A percentile compares a stretch with the other conserved stretches of the same genome.
These are phyloP conservation scores for Blomia tropicalis DNA, from an alignment of 2,888 invertebrate genomes.

Conservation along the genomic window DNA sequence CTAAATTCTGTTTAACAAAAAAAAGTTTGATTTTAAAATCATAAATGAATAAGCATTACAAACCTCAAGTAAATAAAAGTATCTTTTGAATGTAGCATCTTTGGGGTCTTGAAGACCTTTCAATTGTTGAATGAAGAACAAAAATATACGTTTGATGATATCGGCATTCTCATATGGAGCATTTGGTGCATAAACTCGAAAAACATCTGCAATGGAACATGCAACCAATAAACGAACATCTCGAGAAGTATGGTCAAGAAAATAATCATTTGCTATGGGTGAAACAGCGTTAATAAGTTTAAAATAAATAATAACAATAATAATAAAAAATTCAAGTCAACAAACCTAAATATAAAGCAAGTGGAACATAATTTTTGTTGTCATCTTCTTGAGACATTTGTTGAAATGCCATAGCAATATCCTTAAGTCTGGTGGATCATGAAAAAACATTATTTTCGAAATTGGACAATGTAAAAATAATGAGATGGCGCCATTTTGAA, in stretches of 20 bases:
- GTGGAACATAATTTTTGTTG: constrained; percentile 72
- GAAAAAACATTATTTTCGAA: not conserved
- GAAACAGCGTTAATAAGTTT: no score
- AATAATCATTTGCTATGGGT: constrained; percentile 73
- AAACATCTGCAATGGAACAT: constrained; percentile 90
- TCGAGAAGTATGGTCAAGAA: constrained; percentile 67
- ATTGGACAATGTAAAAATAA: constrained; percentile 5
- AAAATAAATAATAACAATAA: not conserved
- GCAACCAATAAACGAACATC: constrained; percentile 88
- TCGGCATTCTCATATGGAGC: constrained; percentile 92
- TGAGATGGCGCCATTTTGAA: constrained; percentile 17
- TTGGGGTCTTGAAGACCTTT: constrained; percentile 80
- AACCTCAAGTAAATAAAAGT: constrained; percentile 79
- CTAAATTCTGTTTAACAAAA: constrained; percentile 49
- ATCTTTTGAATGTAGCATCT: constrained; percentile 89
- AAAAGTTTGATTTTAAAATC: constrained; percentile 8
- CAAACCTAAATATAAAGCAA: constrained; percentile 55
- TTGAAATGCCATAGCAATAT: constrained; percentile 80
- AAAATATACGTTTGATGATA: constrained; percentile 63
- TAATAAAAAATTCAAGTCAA: not conserved
- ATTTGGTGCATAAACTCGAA: constrained; percentile 89
- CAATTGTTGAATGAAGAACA: constrained; percentile 83
- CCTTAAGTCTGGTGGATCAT: constrained; percentile 34
- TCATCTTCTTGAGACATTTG: constrained; percentile 87
- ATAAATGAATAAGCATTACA: not conserved